Evolutionary conservation across 2,888 invertebrate species (phyloP), one percentile per base, ranked within the genome.

Genomic region (Agrochola circellaris): DNA sequence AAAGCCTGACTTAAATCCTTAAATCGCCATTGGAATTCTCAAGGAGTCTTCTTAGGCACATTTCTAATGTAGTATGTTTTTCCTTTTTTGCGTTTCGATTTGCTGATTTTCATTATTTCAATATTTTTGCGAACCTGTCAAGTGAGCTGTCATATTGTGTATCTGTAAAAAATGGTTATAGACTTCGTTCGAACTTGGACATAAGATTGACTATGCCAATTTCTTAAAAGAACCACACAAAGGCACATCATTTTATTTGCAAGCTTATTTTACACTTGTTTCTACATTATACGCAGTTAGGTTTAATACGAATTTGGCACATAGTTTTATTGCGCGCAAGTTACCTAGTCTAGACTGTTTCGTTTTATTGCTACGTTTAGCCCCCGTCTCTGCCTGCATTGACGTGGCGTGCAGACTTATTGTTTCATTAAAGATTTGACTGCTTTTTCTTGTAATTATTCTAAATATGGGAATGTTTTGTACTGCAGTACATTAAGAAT

Each of bases 311-410:
- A 75, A 75, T 79, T 85, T 84, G 87, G 78, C 83, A 68, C 75
- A 77, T 66, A 65, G 34, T 61, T 77, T 79, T 79, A 83, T 77
- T 72, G 67, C 80, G 72, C 77, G 72, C 77, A 68, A 78, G 69
- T 65, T 74, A 69, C 75, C 64, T 60, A 62, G 89, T 89, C 87
- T 85, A 89, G 88, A 89, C 88, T 74, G 54, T 61, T 48, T 67
- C 30, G 71, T 82, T 77, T 79, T 75, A 76, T 80, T 75, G 58
- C 66, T 75, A 68, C 38, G 58, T 73, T 68, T 77, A 58, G 58
- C 68, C 56, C 68, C 56, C 56, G 48, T 42, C 48, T 60, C 23
- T 74, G 78, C 82, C n/a, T 77, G 81, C 38, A 51, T 48, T 62
- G 54, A 72, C 23, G 62, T 82, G 73, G 66, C 79, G 60, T 80